Base-by-base conservation (phyloP, 2,797 vertebrate species). In the Sparidentex hasta region DNA sequence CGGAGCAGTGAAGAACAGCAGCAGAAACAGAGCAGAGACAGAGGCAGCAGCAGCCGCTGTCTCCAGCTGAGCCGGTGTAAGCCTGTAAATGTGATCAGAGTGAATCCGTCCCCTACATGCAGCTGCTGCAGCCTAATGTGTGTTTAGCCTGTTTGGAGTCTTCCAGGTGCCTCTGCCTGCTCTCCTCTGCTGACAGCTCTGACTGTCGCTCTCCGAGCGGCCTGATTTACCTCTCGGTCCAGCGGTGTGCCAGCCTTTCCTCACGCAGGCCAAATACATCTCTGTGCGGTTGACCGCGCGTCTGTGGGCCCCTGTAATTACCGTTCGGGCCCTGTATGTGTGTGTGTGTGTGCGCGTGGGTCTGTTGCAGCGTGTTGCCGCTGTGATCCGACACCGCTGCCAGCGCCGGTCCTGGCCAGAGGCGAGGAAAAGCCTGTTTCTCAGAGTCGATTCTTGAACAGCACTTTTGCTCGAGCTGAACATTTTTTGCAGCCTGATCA, bases 11-110 rank as follows among this genome's bases (percentile, higher is more conserved):
- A 3, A 63, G 54, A 56, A 18, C 29, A 41, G 20, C 18, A n/a
- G 44, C 54, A 68, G 48, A 27, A 6, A 11, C 18, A 20, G 41
- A 70, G 33, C 44, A 62, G 55, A 81, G 65, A 23, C 4, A 0
- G 47, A 73, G 63, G 21, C 11, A 83, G 69, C 52, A 68, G 76
- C 71, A 72, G 74, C 67, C 29, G 74, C 23, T 4, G 80, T 79
- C 78, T 89, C 85, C 74, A 54, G 84, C 87, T 86, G 88, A 91
- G 88, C 83, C 11, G 63, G 23, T 91, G 82, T 86, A 79, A 90
- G 87, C 86, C 74, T 87, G 82, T 78, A 81, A 85, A 86, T 91
- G 87, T 89, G 90, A 90, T 89, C 87, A 86, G 74, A 84, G 83
- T 77, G 81, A 74, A 83, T 82, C 82, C 48, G 17, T 83, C 82